These are phyloP conservation scores for Pterocles burchelli DNA, from an alignment of 2,113 vertebrate species.

Conservation along the genomic window DNA sequence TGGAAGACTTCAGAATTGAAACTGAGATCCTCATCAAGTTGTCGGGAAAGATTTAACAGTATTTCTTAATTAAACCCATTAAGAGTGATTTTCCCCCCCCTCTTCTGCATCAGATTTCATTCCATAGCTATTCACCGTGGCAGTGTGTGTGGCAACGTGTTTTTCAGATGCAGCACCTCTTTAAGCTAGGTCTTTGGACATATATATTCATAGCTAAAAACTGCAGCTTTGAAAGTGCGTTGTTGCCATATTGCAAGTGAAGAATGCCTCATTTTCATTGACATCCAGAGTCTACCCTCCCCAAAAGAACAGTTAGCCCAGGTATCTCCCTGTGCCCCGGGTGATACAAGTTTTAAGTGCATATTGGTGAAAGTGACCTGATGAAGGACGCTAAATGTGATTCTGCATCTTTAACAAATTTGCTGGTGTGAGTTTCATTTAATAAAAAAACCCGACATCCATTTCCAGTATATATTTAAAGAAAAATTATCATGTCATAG, in stretches of 20 bases:
- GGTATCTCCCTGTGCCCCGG: slow-evolving; percentile 45
- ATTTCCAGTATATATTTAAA: slow-evolving; percentile 46
- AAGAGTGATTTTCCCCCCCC: neutral
- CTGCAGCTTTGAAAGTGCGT: slow-evolving; percentile 59
- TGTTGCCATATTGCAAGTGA: slow-evolving; percentile 62
- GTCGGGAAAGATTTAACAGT: slow-evolving; percentile 57
- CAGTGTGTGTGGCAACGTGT: slow-evolving; percentile 60
- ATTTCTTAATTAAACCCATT: slow-evolving; percentile 55
- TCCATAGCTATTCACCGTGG: slow-evolving; percentile 58
- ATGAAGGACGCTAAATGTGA: slow-evolving; percentile 51
- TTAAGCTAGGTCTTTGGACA: slow-evolving; percentile 69
- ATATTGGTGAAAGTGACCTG: slow-evolving; percentile 62
- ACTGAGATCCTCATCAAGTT: slow-evolving; percentile 63
- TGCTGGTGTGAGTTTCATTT: slow-evolving; percentile 67
- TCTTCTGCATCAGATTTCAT: neutral
- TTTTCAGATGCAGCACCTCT: slow-evolving; percentile 69
- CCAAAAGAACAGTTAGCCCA: slow-evolving; percentile 36
- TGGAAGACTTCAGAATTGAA: slow-evolving; percentile 81
- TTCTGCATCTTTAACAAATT: slow-evolving; percentile 66
- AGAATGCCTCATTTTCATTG: slow-evolving; percentile 6
- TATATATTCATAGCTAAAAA: slow-evolving; percentile 56
- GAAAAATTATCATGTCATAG: slow-evolving; percentile 63
- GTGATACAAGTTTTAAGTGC: slow-evolving; percentile 58
- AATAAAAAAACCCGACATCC: slow-evolving; percentile 28
- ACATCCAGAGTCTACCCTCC: slow-evolving; percentile 31